Conservation (phyloP, 2,797 vertebrate genomes). For the Diplodus sargus region DNA sequence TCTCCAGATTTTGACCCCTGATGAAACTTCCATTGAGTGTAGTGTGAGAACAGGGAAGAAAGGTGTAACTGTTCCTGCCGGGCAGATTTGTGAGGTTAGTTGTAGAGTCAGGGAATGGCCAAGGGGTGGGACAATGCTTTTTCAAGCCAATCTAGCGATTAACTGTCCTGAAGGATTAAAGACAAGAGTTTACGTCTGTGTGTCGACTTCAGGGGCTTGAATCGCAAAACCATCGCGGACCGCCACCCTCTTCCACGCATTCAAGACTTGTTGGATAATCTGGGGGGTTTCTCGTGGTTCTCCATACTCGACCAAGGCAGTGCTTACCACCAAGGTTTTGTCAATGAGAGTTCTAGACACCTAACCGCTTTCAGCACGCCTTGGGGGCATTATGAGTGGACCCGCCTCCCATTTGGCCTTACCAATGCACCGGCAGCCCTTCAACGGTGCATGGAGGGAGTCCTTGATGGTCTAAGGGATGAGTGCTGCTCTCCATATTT, state of each 20-base stretch:
- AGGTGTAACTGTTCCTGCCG: slow-evolving; percentile 6
- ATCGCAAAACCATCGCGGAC: neutral
- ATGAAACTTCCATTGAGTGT: neutral
- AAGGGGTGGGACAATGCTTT: slow-evolving; percentile 17
- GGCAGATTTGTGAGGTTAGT: slow-evolving; percentile 24
- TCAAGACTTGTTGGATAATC: neutral
- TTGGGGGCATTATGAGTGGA: slow-evolving; percentile 17
- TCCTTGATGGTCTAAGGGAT: too few species aligned
- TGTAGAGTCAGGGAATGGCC: slow-evolving; percentile 35
- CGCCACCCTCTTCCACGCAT: slow-evolving; percentile 1
- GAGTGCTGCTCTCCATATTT: too few species aligned
- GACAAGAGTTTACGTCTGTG: too few species aligned
- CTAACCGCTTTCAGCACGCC: slow-evolving; percentile 10
- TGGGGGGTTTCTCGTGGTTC: neutral
- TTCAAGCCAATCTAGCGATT: neutral
- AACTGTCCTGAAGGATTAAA: too few species aligned
- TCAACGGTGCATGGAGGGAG: slow-evolving; percentile 3
- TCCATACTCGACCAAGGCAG: slow-evolving; percentile 17
- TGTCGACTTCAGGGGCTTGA: neutral
- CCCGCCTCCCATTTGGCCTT: slow-evolving; percentile 5
- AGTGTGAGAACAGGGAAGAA: slow-evolving; percentile 29
- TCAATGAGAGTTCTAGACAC: neutral
- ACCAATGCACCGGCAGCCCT: neutral
- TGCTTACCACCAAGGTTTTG: slow-evolving; percentile 19
- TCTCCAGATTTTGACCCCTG: neutral